Conservation (phyloP, 2,113 vertebrate genomes). For the western clawed frog (Xenopus tropicalis) region UCB_Xtro_10.0 CM004445.2:137924001-137924500, state of each 20-base stretch:
- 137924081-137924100: conserved; percentile 30
- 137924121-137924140: not conserved
- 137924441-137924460: no score
- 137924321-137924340: not conserved
- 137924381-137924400: not conserved
- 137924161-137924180: not conserved
- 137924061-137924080: conserved; percentile 35
- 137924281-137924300: no score
- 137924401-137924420: not conserved
- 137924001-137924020: conserved; percentile 13
- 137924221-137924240: not conserved
- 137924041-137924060: conserved; percentile 24
- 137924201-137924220: not conserved
- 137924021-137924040: conserved; percentile 30
- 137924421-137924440: not conserved
- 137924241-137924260: no score
- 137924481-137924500: no score
- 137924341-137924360: not conserved
- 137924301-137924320: no score
- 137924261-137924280: no score
- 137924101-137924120: conserved; percentile 34
- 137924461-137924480: no score
- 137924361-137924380: not conserved
- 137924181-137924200: not conserved
- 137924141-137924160: not conserved